Evolutionary conservation across 1,140 invertebrate species (phyloP).

Genomic region (Drosophila melanica): DNA sequence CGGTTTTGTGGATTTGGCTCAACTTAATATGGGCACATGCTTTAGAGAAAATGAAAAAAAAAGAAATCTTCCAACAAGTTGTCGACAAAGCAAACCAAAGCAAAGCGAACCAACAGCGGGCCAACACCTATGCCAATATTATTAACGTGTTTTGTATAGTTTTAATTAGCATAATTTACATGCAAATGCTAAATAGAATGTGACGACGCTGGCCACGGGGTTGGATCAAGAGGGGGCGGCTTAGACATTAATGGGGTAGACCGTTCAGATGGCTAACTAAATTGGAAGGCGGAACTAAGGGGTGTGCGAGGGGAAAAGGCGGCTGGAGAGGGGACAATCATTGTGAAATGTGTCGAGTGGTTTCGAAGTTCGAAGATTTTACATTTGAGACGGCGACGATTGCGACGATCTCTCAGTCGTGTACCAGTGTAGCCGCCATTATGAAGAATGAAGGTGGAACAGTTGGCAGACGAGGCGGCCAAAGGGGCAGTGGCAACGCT

Average conservation of each 20-base stretch:
- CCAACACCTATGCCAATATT: constrained; percentile 70
- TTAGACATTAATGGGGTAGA: background rate
- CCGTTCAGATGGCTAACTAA: constrained; percentile 1
- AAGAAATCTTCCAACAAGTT: constrained; percentile 50
- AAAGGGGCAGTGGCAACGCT: background rate
- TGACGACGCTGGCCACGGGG: constrained; percentile 11
- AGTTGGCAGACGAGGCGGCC: constrained; percentile 6
- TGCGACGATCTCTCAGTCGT: constrained; percentile 62
- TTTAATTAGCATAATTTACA: constrained; percentile 80
- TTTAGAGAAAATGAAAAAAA: constrained; percentile 38
- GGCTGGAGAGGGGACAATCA: constrained; percentile 8
- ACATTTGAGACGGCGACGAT: constrained; percentile 54
- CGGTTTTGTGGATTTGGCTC: background rate
- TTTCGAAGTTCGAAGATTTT: constrained; percentile 70
- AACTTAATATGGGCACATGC: constrained; percentile 42
- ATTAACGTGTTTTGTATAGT: constrained; percentile 76
- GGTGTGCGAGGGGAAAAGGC: too few relatives aligned
- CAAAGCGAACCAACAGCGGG: constrained; percentile 37
- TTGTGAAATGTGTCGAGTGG: constrained; percentile 76
- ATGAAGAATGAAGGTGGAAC: constrained; percentile 35
- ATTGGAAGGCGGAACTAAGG: background rate
- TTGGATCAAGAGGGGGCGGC: background rate
- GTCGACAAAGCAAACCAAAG: constrained; percentile 31
- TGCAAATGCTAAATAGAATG: constrained; percentile 76
- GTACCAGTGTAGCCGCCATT: constrained; percentile 69